Conservation (phyloP, 1,140 invertebrate genomes). For the Vanessa atalanta region DNA sequence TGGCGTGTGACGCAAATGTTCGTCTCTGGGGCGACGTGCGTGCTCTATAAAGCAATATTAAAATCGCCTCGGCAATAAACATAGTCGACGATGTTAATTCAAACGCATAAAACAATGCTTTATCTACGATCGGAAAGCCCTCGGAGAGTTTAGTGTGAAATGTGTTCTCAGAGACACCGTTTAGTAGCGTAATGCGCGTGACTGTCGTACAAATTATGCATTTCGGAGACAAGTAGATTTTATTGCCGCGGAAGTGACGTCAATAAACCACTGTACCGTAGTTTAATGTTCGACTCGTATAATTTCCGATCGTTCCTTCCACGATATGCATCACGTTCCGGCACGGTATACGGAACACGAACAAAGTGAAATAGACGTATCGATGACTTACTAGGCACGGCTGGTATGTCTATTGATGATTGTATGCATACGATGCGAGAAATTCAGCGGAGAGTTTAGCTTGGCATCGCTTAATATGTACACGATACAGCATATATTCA, state of each 20-base stretch:
- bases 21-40: conserved; percentile 5
- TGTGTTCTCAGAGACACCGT: conserved; percentile 77
- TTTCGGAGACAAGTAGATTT: conserved; percentile 77
- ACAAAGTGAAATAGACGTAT: conserved; percentile 28
- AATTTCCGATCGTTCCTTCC: conserved; percentile 66
- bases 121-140: conserved; percentile 69
- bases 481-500: background rate
- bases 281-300: conserved; percentile 72
- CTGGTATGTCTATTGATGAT: background rate
- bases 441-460: conserved; percentile 4
- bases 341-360: conserved; percentile 56
- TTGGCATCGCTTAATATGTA: background rate
- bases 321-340: conserved; percentile 55
- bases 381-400: conserved; percentile 29
- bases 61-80: conserved; percentile 64
- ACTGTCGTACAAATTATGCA: conserved; percentile 78
- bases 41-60: conserved; percentile 71
- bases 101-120: conserved; percentile 75
- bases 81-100: conserved; percentile 71
- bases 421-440: background rate
- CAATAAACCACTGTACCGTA: conserved; percentile 74
- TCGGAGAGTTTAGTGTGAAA: conserved; percentile 72
- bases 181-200: conserved; percentile 76
- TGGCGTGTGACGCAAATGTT: conserved; percentile 42
- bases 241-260: conserved; percentile 77